Base-by-base conservation (phyloP, 2,888 invertebrate species). In the Chloroclystis v-ata region DNA sequence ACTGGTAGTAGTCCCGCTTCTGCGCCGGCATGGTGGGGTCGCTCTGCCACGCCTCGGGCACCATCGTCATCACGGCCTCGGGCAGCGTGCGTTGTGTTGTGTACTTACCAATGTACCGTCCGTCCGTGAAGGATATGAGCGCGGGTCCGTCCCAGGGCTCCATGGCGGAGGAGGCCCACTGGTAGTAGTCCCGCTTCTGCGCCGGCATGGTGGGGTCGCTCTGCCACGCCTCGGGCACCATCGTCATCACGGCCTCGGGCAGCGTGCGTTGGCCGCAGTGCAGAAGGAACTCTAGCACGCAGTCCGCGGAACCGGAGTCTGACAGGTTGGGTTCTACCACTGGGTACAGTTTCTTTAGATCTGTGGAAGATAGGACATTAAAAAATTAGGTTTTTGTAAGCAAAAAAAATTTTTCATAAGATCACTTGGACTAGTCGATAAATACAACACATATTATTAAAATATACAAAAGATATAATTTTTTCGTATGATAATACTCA, bases 61-160 rank as follows among this genome's bases (percentile, higher is more conserved):
- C 98, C 99, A 99, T 98, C 0, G 97, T 99, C 97, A 99, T 97
- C 29, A 99, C 96, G 33, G 99, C 98, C 91, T 99, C 99, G 0
- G 99, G 95, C 57, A 99, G 84, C 0, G 95, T 91, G 11, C 99
- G 90, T 50, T 94, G 93, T n/a, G n/a, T n/a, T n/a, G n/a, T n/a
- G n/a, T n/a, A 35, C 77, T 72, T 33, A 88, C 95, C 99, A 67
- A 99, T 95, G 73, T 96, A 98, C 24, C 98, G 93, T 24, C 99
- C 99, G 83, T 99, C 99, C 37, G 98, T 97, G 82, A 99, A 99
- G 0, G 99, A 97, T 45, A 99, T 91, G 52, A 99, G 88, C 1
- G 99, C 99, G 1, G 96, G 95, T 20, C 99, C 99, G 81, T 99
- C 99, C 99, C 99, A 99, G 0, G 99, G 99, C 77, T 99, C 99